Evolutionary conservation across 30 jellyfish, hydroid and myxozoan species (phyloP).

Genomic region (Hydractinia symbiolongicarpus): DNA sequence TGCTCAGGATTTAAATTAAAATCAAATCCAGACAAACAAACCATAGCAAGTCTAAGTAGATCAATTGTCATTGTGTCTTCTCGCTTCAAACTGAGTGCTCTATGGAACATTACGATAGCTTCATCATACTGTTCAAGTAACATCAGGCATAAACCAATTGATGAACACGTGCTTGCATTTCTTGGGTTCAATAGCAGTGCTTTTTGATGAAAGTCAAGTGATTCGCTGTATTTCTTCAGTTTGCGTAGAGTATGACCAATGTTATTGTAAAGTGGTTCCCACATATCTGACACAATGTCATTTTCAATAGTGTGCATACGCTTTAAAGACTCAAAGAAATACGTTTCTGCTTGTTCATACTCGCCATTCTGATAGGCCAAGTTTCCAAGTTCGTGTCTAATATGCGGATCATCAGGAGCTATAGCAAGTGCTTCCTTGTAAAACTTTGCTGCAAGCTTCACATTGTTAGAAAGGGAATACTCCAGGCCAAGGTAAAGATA

Average conservation of each 20-base stretch:
- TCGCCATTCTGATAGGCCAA: conserved; percentile 71
- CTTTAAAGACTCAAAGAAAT: conserved; percentile 54
- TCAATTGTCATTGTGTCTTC: conserved; percentile 79
- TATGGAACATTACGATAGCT: conserved; percentile 65
- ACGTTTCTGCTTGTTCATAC: conserved; percentile 57
- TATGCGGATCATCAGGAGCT: conserved; percentile 85
- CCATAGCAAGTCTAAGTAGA: conserved; percentile 69
- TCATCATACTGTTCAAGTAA: conserved; percentile 36
- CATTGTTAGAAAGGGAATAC: conserved; percentile 57
- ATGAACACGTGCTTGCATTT: conserved; percentile 63
- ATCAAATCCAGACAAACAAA: conserved; percentile 41
- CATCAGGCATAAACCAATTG: conserved; percentile 69
- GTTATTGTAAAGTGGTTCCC: conserved; percentile 85
- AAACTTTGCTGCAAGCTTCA: conserved; percentile 62
- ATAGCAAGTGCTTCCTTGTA: conserved; percentile 72
- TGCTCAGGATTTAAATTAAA: not conserved
- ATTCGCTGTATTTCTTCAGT: conserved; percentile 47
- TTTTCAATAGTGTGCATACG: conserved; percentile 35
- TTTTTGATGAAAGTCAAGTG: conserved; percentile 56
- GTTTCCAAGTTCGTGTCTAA: conserved; percentile 78
- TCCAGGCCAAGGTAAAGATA: conserved; percentile 65
- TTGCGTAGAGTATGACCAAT: conserved; percentile 79
- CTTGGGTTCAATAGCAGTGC: conserved; percentile 59
- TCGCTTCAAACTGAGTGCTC: conserved; percentile 60
- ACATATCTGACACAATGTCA: conserved; percentile 45